Percentiles rank a stretch among this genome's conserved stretches.
phyloP scores from a whole-genome alignment of 1,140 invertebrate species.

The Mycetomoellerius zeteki region DNA sequence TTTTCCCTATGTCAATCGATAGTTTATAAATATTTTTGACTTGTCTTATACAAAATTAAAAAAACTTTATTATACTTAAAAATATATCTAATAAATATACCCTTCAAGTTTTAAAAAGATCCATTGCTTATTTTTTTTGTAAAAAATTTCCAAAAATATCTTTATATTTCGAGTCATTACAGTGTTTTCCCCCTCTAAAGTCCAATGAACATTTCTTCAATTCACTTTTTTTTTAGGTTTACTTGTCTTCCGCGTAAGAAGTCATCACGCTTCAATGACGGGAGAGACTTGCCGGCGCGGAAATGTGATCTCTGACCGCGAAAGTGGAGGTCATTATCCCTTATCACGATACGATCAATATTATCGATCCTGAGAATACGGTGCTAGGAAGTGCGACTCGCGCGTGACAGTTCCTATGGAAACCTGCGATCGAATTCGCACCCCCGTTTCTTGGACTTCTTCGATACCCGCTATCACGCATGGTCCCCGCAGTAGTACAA shows the following conservation, averaged over 20 bases:
- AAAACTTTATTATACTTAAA: no score
- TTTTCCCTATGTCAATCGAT: no score
- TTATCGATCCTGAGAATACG: conserved; percentile 78
- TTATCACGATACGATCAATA: conserved; percentile 75
- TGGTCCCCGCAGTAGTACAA: conserved; percentile 70
- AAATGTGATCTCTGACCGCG: conserved; percentile 77
- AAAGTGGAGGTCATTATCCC: conserved; percentile 82
- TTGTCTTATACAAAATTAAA: no score
- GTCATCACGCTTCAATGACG: not conserved
- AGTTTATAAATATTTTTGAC: no score
- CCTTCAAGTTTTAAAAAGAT: no score
- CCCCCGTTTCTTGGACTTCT: conserved; percentile 26
- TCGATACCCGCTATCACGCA: conserved; percentile 46
- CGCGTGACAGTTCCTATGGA: conserved; percentile 81
- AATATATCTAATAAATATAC: no score
- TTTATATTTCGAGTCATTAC: no score
- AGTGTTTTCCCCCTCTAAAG: no score
- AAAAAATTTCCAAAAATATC: no score
- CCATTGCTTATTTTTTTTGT: no score
- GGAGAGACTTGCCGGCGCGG: not conserved
- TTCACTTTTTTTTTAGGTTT: not conserved
- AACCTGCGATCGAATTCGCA: conserved; percentile 79
- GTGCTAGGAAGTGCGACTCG: conserved; percentile 53
- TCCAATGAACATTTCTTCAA: not conserved
- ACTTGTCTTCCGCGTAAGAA: not conserved